These are phyloP conservation scores for Mylabris phalerata DNA, from an alignment of 1,140 invertebrate species.

Conservation along the genomic window DNA sequence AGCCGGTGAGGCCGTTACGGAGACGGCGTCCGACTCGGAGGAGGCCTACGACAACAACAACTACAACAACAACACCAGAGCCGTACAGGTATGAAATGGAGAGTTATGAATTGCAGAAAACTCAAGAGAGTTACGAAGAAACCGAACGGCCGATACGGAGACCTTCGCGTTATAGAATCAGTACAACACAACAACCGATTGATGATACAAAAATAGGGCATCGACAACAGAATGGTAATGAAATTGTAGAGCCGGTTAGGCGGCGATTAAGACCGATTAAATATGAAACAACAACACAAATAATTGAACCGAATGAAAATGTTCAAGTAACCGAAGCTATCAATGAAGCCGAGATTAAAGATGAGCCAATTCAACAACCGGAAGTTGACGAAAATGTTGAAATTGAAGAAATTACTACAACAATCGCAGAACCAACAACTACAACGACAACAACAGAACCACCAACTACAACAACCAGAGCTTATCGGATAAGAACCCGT, in stretches of 20 bases:
- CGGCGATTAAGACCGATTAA: slow-evolving; percentile 7
- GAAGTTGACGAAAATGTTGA: too few relatives aligned
- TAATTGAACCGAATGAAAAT: too few relatives aligned
- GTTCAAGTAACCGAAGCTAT: too few relatives aligned
- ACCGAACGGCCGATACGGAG: slow-evolving; percentile 27
- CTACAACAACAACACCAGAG: slow-evolving; percentile 26
- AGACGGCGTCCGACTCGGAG: slow-evolving; percentile 24
- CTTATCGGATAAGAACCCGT: slow-evolving; percentile 34
- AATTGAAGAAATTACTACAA: slow-evolving; percentile 5
- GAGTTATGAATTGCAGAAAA: slow-evolving; percentile 25
- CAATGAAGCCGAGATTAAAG: neutral
- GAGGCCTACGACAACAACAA: slow-evolving; percentile 17
- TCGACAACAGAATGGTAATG: slow-evolving; percentile 8
- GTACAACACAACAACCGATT: neutral
- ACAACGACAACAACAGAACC: slow-evolving; percentile 23
- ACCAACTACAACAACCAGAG: slow-evolving; percentile 38
- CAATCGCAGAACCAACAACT: slow-evolving; percentile 2
- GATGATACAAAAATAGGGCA: slow-evolving; percentile 1
- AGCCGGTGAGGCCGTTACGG: slow-evolving; percentile 4
- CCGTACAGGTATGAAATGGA: slow-evolving; percentile 13
- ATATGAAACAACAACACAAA: slow-evolving; percentile 2
- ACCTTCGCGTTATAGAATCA: slow-evolving; percentile 13
- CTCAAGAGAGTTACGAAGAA: slow-evolving; percentile 24
- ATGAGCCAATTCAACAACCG: neutral
- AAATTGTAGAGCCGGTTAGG: slow-evolving; percentile 8